Evolutionary conservation across 2,113 vertebrate genomes (phyloP), one percentile per base, ranked within the genome.

Genomic region (Anas platyrhynchos): DNA sequence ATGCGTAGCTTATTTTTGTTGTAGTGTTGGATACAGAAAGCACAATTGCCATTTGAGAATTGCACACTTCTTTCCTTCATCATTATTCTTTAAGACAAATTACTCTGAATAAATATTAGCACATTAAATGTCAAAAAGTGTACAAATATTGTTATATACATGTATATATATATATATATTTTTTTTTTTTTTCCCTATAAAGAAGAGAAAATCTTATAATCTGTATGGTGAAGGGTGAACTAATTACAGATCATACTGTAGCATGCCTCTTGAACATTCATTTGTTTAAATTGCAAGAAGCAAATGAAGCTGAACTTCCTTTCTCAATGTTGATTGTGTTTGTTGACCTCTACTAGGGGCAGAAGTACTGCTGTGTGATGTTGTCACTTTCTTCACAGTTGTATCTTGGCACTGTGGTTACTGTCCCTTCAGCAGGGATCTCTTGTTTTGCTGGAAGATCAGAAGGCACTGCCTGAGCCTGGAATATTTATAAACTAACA

Each of bases 221-320:
- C 52, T 59, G 17, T 85, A 77, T 32, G 26, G 29, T 41, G 72
- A 84, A 83, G 12, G 21, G 26, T 86, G 81, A 91, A 87, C n/a
- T 52, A 72, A 31, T 82, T 95, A 62, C 38, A 83, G 63, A 43
- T 69, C 13, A 75, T 54, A 9, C 32, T 44, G 44, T 54, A 48
- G 15, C 36, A 71, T 36, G 10, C 6, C 41, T 92, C 86, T 92
- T 69, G 62, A 87, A 23, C 44, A 44, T 88, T 93, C 38, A 32
- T 79, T 94, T 97, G 38, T 65, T 87, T 93, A 94, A 95, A 89
- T 54, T 90, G 34, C 31, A 87, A 95, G 93, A 89, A 91, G 23
- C 22, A 90, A 96, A 82, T 86, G 78, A 91, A 94, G 41, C 76
- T 94, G 95, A 87, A 86, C 63, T 95, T 92, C 76, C 79, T 94